Percentiles rank a stretch among this genome's conserved stretches.
Conservation (phyloP, 2,888 invertebrate genomes). For the Brachyptera risi region DNA sequence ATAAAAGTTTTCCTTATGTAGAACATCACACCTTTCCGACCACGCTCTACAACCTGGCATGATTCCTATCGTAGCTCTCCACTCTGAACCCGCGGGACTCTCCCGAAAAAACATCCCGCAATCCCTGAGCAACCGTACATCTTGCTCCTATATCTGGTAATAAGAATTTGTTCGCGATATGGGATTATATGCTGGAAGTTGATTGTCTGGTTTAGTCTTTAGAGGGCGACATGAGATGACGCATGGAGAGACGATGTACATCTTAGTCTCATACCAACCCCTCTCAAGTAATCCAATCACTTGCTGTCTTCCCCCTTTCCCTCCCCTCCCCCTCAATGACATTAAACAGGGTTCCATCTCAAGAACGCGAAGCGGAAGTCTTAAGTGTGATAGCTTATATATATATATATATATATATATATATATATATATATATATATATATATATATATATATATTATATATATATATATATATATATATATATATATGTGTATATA, state of each 20-base stretch:
- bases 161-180: constrained; percentile 3
- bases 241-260: not conserved
- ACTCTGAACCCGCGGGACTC: not conserved
- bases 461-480: no score
- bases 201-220: constrained; percentile 13
- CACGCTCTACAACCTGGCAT: not conserved
- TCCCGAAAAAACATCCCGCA: not conserved
- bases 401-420: no score
- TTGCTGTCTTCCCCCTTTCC: not conserved
- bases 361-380: not conserved
- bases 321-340: not conserved
- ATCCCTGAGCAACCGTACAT: not conserved
- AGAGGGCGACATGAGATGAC: not conserved
- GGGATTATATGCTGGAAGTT: not conserved
- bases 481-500: no score
- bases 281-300: constrained; percentile 18
- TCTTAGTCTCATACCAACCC: constrained; percentile 13
- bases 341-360: not conserved
- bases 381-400: no score
- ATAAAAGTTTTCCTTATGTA: not conserved
- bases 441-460: no score
- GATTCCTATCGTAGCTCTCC: not conserved
- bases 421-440: no score
- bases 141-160: constrained; percentile 6
- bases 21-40: not conserved